Percentiles rank a stretch among this genome's conserved stretches.
phyloP scores from a whole-genome alignment of 1,140 invertebrate genomes.

The Euura lappo region DNA sequence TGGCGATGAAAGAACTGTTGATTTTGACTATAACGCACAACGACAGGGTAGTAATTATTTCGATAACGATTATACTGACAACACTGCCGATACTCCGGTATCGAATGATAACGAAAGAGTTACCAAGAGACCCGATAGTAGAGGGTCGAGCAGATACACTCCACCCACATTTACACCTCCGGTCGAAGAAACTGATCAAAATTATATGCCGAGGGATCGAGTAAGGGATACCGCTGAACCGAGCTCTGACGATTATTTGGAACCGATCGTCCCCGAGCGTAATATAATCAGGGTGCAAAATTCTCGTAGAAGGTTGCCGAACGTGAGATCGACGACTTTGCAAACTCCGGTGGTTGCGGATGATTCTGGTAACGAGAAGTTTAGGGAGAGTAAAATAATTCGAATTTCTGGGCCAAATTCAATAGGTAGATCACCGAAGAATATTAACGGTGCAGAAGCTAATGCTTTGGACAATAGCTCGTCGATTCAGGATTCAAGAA shows the following conservation, averaged over 20 bases:
- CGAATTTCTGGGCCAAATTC: background rate
- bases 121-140: conserved; percentile 20
- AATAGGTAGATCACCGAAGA: background rate
- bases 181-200: background rate
- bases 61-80: background rate
- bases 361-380: background rate
- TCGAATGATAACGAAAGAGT: background rate
- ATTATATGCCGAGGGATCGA: background rate
- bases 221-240: background rate
- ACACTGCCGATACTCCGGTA: background rate
- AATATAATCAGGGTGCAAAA: background rate
- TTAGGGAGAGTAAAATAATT: background rate
- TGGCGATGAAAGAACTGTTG: background rate
- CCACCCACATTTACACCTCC: conserved; percentile 22
- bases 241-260: background rate
- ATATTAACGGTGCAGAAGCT: background rate
- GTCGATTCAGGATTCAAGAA: background rate
- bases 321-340: background rate
- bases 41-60: conserved; percentile 2
- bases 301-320: background rate
- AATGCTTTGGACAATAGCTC: background rate
- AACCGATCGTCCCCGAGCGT: background rate
- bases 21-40: background rate
- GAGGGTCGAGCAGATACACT: conserved; percentile 47
- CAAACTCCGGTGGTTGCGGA: background rate